Base-by-base conservation (phyloP, 2,888 invertebrate species). In the Patella caerulea region DNA sequence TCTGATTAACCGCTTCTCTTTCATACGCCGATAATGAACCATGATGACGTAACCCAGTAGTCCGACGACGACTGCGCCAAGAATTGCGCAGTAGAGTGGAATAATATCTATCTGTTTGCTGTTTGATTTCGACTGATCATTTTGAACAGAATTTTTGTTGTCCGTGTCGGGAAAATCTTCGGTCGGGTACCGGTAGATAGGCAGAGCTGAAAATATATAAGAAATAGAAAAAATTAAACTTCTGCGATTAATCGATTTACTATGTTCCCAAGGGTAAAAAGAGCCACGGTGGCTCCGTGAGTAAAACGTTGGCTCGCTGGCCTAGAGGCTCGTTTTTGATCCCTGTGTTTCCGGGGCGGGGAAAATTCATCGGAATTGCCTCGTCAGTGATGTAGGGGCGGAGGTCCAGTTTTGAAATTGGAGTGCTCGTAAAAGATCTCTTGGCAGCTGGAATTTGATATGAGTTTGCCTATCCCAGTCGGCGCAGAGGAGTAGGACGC, bases 11-110 rank as follows among this genome's bases (percentile, higher is more conserved):
- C 85, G 81, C 78, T 86, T 86, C 45, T 84, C 85, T 54, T 85
- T 84, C 75, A 86, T 80, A 53, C 86, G 79, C 34, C 83, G 83
- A 82, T 86, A 86, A 74, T 90, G 87, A 82, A 91, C 91, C 78
- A 89, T 83, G 45, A 89, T 83, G n/a, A 90, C 91, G 81, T 90
- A 91, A 72, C 86, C 86, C 12, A 91, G 81, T 1, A 91, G 86
- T 24, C 88, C 90, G 5, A 90, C 83, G 7, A 91, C 87, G 12
- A 91, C 85, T 5, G 88, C 84, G 2, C 88, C 91, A 55, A 91
- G 84, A 14, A 88, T 82, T 52, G 90, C 86, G 79, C 91, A 91
- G 82, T 91, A 91, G 24, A 91, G 83, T 14, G 91, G 90, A 65
- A 91, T 90, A 73, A 87, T 83, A 81, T 87, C 84, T 59, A 86